Evolutionary conservation across 2,888 invertebrate genomes (phyloP).

Genomic region (Cantharis flavilabris): DNA sequence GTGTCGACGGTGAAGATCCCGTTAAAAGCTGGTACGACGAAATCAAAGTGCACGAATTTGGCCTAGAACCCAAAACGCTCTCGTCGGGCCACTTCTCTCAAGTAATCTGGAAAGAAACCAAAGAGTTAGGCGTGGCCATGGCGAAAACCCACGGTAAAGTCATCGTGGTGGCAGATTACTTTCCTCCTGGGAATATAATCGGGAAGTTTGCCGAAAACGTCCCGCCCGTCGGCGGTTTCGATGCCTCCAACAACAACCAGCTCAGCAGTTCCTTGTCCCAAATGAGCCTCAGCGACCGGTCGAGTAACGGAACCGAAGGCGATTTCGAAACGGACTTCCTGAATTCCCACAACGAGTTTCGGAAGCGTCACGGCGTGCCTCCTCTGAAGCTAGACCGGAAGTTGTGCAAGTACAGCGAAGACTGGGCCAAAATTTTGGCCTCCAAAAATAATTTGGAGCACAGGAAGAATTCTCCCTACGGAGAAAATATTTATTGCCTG

Average conservation of each 20-base stretch:
- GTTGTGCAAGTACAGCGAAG: conserved; percentile 68
- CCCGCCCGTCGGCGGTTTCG: conserved; percentile 60
- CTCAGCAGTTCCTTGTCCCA: conserved; percentile 39
- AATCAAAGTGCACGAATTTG: conserved; percentile 71
- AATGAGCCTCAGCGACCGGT: conserved; percentile 51
- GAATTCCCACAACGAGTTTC: conserved; percentile 74
- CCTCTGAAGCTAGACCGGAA: conserved; percentile 68
- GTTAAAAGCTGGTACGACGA: conserved; percentile 80
- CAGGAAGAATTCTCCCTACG: conserved; percentile 76
- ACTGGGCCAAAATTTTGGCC: conserved; percentile 74
- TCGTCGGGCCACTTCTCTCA: conserved; percentile 75
- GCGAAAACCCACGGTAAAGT: conserved; percentile 70
- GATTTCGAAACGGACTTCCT: conserved; percentile 73
- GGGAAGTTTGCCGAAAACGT: conserved; percentile 76
- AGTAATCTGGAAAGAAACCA: conserved; percentile 80
- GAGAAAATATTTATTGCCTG: conserved; percentile 82
- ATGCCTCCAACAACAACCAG: conserved; percentile 51
- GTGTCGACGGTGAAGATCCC: conserved; percentile 69
- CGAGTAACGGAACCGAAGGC: conserved; percentile 40
- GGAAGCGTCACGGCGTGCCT: conserved; percentile 70
- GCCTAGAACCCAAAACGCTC: conserved; percentile 66
- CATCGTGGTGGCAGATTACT: conserved; percentile 88
- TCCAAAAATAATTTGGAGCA: conserved; percentile 71
- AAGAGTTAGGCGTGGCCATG: conserved; percentile 75
- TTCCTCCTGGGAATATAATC: conserved; percentile 84